Evolutionary conservation across 2,113 vertebrate species (phyloP).

Genomic region (Strix uralensis): DNA sequence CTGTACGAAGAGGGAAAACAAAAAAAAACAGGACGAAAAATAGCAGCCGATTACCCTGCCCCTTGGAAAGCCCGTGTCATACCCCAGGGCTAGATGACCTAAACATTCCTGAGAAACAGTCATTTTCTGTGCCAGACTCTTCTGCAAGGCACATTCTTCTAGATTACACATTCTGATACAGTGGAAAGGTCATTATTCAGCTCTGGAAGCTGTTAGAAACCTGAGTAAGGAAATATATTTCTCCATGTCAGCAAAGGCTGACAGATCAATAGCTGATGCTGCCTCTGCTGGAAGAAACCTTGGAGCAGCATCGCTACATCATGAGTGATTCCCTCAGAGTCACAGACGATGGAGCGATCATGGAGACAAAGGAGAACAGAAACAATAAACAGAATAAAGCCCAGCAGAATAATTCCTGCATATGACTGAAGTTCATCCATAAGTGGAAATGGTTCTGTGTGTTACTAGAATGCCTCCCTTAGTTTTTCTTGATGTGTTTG

Average conservation of each 20-base stretch:
- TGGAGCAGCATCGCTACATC: neutral
- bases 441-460: neutral
- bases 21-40: rapidly evolving
- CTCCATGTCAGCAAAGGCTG: constrained; percentile 23
- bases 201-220: constrained; percentile 39
- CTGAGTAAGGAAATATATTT: constrained; percentile 42
- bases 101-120: neutral
- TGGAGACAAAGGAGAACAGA: neutral
- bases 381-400: neutral
- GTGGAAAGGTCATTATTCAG: constrained; percentile 24
- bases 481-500: constrained; percentile 47
- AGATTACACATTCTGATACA: constrained; percentile 30
- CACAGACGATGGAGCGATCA: neutral
- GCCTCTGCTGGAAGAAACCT: constrained; percentile 15
- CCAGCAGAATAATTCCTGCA: neutral
- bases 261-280: constrained; percentile 42
- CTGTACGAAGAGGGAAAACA: neutral
- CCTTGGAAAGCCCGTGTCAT: neutral
- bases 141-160: neutral
- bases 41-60: neutral
- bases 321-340: neutral
- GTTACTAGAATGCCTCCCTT: neutral
- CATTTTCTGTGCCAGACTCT: neutral
- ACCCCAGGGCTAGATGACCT: neutral
- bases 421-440: neutral